phyloP scores from a whole-genome alignment of 2,888 invertebrate species.

The Dryobota labecula region DNA sequence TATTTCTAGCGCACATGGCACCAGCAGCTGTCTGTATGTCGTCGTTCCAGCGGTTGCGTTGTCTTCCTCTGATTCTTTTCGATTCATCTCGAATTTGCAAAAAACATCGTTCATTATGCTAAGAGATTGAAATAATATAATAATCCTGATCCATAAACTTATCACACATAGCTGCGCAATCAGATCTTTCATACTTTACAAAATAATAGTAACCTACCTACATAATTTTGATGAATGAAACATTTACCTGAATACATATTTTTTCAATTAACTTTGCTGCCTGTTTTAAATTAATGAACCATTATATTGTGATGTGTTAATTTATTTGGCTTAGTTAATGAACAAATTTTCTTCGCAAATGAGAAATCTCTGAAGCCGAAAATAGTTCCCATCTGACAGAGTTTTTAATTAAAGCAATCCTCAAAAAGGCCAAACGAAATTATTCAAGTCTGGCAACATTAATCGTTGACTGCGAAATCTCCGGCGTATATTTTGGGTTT shows the following conservation, averaged over 20 bases:
- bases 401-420: conserved; percentile 54
- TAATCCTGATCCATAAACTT: neutral
- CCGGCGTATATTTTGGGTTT: neutral
- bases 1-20: too few relatives aligned
- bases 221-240: neutral
- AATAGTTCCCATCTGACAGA: conserved; percentile 28
- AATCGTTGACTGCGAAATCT: conserved; percentile 24
- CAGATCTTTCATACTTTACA: neutral
- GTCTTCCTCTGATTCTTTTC: too few relatives aligned
- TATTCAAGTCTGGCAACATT: conserved; percentile 32
- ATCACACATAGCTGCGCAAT: neutral
- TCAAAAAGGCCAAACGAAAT: conserved; percentile 34
- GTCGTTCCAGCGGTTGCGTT: too few relatives aligned
- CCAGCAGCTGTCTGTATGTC: too few relatives aligned
- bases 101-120: neutral
- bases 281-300: neutral
- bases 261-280: neutral
- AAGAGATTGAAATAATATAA: neutral
- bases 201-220: neutral
- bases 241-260: neutral
- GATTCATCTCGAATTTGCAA: too few relatives aligned
- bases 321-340: conserved; percentile 9
- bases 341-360: conserved; percentile 17
- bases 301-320: neutral
- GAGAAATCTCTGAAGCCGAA: conserved; percentile 23